Percentiles rank a stretch among this genome's conserved stretches.
phyloP scores from a whole-genome alignment of 2,797 vertebrate genomes.

The Oreochromis mossambicus region DNA sequence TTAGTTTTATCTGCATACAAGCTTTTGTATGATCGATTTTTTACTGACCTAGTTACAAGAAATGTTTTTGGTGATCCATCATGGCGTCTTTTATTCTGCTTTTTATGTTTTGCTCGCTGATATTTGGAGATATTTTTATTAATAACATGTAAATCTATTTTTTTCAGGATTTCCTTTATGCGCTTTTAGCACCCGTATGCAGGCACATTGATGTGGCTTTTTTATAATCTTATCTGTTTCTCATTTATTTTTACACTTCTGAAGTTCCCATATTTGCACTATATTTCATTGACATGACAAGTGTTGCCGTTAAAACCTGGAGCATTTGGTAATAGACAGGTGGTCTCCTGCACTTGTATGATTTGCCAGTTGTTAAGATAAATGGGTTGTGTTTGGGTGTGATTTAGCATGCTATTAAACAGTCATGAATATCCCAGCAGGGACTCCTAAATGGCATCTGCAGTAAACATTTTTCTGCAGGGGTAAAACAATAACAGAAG shows the following conservation, averaged over 20 bases:
- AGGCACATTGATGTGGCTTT: neutral
- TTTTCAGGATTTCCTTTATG: neutral
- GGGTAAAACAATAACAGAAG: constrained; percentile 19
- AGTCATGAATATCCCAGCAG: constrained; percentile 22
- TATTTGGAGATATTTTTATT: neutral
- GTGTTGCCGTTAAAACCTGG: neutral
- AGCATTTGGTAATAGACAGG: constrained; percentile 6
- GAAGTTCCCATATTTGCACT: neutral
- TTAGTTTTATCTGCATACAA: neutral
- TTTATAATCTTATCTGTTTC: neutral
- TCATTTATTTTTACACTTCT: neutral
- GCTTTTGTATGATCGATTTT: neutral
- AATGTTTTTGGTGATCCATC: neutral
- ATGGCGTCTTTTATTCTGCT: neutral
- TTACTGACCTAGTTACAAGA: neutral
- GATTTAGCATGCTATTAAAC: constrained; percentile 47
- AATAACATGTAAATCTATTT: neutral
- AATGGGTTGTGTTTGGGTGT: constrained; percentile 15
- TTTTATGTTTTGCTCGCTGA: neutral
- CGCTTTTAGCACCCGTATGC: neutral
- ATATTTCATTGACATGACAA: neutral
- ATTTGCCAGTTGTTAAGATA: constrained; percentile 18
- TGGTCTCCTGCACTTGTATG: neutral
- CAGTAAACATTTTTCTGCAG: constrained; percentile 21
- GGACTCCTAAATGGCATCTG: constrained; percentile 38